Evolutionary conservation across 2,888 invertebrate genomes (phyloP).

Genomic region (Latrodectus elegans): DNA sequence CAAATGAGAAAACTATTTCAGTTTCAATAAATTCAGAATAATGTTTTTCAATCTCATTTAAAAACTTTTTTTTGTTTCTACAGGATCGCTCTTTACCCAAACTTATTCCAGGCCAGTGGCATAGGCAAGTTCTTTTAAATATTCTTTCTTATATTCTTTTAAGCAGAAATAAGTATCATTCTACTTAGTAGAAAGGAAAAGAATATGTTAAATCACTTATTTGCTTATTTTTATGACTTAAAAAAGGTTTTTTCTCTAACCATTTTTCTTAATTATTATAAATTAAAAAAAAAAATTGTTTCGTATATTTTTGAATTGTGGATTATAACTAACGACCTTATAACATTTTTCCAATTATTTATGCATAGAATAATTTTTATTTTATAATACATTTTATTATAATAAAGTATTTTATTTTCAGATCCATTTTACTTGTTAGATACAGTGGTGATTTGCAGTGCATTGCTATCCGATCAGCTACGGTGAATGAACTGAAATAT

Average conservation of each 20-base stretch:
- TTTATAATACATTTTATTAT: too few relatives aligned
- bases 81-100: conserved; percentile 53
- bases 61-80: background rate
- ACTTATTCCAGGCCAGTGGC: conserved; percentile 40
- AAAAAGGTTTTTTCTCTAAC: too few relatives aligned
- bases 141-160: background rate
- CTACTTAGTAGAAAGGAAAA: too few relatives aligned
- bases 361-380: too few relatives aligned
- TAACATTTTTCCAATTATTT: too few relatives aligned
- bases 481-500: conserved; percentile 32
- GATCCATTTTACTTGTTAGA: conserved; percentile 38
- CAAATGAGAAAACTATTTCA: background rate
- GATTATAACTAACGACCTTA: too few relatives aligned
- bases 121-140: conserved; percentile 28
- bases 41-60: background rate
- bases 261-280: too few relatives aligned
- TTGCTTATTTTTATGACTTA: too few relatives aligned
- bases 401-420: conserved; percentile 16
- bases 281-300: too few relatives aligned
- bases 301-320: too few relatives aligned
- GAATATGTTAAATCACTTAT: too few relatives aligned
- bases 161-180: background rate
- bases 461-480: conserved; percentile 36
- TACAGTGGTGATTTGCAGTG: conserved; percentile 39
- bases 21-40: background rate